Base-by-base conservation (phyloP, 2,113 vertebrate genomes). In the Prochilodus magdalenae region DNA sequence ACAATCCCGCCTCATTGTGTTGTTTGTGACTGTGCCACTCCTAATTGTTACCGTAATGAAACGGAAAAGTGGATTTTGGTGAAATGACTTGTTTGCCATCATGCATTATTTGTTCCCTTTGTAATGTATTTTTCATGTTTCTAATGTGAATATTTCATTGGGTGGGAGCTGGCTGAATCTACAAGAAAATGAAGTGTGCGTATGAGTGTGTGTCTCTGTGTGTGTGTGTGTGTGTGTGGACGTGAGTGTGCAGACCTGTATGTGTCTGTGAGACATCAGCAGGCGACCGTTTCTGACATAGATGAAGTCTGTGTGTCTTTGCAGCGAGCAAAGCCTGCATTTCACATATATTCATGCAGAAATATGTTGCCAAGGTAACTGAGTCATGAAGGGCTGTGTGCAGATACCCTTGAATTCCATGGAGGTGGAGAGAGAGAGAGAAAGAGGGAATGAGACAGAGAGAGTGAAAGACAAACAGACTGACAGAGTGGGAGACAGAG, bases 351-450 rank as follows among this genome's bases (percentile, higher is more conserved):
- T 92, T 91, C 89, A 93, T 92, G 92, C 92, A 93, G 92, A 91
- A 93, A 93, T 91, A 92, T 93, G 93, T 94, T 94, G 89, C 93
- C 93, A 93, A 87, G 93, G 93, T 93, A 94, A 94, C 93, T 89
- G 91, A 91, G 90, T 87, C 88, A 90, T 83, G 88, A 79, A 88
- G 62, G 89, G 44, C 84, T 62, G 84, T 27, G 47, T 63, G 76
- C 65, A 55, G 81, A 72, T 75, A 75, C 77, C 22, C 77, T 70
- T 51, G 65, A 71, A 66, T 83, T 51, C 80, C 71, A 44, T 33
- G 4, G 77, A 65, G 83, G 30, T 75, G 36, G 75, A 47, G 81
- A 73, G 83, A 73, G 77, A 36, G 86, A 73, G 65, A n/a, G 57
- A 53, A 53, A 26, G 36, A 33, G 24, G 36, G 73, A 22, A 49